A percentile compares a stretch with the other conserved stretches of the same genome.
Conservation (phyloP, 2,888 invertebrate species). For the Drosophila pegasa region DNA sequence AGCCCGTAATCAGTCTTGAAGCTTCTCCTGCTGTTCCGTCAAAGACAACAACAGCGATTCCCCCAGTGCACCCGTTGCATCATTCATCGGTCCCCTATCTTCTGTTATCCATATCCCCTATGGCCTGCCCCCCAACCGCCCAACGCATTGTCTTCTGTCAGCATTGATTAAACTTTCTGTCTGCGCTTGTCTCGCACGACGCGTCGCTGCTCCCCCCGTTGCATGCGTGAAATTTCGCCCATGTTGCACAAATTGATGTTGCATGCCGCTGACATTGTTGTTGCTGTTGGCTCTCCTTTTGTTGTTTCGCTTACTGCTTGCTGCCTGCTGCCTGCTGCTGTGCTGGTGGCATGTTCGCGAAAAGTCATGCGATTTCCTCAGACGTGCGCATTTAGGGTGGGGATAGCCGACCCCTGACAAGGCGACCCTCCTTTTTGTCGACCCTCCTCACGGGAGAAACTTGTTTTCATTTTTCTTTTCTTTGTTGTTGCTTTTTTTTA, state of each 20-base stretch:
- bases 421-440: conserved; percentile 23
- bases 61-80: background rate
- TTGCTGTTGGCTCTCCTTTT: conserved; percentile 5
- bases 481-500: background rate
- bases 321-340: conserved; percentile 37
- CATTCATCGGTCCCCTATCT: background rate
- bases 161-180: conserved; percentile 75
- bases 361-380: conserved; percentile 70
- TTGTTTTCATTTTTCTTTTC: conserved; percentile 9
- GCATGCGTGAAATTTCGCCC: conserved; percentile 73
- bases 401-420: conserved; percentile 36
- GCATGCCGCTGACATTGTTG: conserved; percentile 61
- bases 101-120: background rate
- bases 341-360: conserved; percentile 69
- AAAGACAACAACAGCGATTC: conserved; percentile 5
- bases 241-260: conserved; percentile 76
- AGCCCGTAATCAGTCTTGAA: conserved; percentile 30
- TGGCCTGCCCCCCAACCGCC: background rate
- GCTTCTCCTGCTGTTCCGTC: conserved; percentile 11
- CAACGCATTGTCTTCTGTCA: conserved; percentile 66
- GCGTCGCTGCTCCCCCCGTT: conserved; percentile 33
- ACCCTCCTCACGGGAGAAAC: conserved; percentile 24
- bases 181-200: conserved; percentile 58
- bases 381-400: conserved; percentile 62
- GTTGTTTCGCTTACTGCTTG: conserved; percentile 33